These are phyloP conservation scores for Alviniconcha strummeri DNA, from an alignment of 2,888 invertebrate genomes.

Conservation along the genomic window DNA sequence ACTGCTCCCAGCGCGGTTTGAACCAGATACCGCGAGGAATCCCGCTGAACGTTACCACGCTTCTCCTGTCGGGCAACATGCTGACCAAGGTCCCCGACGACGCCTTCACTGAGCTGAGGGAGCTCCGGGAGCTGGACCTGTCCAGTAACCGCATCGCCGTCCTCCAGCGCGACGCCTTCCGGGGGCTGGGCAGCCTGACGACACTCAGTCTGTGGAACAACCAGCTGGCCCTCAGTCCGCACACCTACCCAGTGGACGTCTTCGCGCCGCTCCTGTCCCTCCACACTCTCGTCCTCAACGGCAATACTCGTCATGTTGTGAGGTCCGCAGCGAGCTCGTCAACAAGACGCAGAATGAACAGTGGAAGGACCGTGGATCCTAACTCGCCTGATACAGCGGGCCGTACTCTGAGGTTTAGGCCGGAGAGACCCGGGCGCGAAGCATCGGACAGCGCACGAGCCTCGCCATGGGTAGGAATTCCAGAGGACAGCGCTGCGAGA, in stretches of 20 bases:
- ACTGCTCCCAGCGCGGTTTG: neutral
- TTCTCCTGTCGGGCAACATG: neutral
- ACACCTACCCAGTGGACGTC: constrained; percentile 2
- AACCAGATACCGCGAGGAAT: neutral
- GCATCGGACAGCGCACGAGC: too few species aligned
- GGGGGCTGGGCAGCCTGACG: neutral
- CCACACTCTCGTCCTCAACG: neutral
- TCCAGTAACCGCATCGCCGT: neutral
- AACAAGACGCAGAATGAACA: neutral
- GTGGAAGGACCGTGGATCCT: neutral
- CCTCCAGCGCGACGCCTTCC: neutral
- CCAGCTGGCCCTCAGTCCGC: neutral
- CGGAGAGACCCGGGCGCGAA: too few species aligned
- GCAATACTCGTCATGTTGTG: neutral
- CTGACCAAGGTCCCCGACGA: neutral
- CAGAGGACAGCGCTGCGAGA: neutral
- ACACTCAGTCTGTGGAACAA: constrained; percentile 1
- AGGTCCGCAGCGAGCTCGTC: too few species aligned
- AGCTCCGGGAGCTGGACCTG: constrained; percentile 16
- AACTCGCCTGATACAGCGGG: too few species aligned
- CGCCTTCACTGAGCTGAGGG: neutral
- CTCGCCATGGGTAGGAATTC: neutral
- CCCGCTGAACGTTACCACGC: constrained; percentile 6
- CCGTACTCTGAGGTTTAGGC: too few species aligned
- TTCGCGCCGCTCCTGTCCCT: constrained; percentile 3